A percentile compares a stretch with the other conserved stretches of the same genome.
phyloP scores from a whole-genome alignment of 2,888 invertebrate species.

The Agrenia bidenticulata region DNA sequence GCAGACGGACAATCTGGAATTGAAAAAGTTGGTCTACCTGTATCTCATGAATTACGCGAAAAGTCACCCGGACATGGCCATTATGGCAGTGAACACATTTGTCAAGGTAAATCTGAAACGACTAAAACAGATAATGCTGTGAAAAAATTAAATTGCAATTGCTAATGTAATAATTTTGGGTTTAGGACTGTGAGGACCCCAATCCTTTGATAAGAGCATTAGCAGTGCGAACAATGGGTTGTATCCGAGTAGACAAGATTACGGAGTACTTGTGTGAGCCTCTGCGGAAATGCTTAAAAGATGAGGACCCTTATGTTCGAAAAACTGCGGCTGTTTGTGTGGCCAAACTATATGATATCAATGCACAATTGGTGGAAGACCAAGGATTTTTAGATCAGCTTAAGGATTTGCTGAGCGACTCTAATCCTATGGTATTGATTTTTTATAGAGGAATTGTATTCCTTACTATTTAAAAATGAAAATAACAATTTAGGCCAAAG shows the following conservation, averaged over 20 bases:
- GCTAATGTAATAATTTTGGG: conserved; percentile 2
- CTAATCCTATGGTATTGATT: conserved; percentile 99
- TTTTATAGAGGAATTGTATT: no score
- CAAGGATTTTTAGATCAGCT: conserved; percentile 97
- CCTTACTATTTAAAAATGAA: no score
- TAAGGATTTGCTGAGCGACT: conserved; percentile 95
- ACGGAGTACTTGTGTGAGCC: conserved; percentile 99
- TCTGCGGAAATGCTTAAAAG: conserved; percentile 87
- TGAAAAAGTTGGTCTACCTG: conserved; percentile 97
- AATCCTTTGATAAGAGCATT: conserved; percentile 97
- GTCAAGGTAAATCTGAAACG: conserved; percentile 72
- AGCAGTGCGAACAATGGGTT: conserved; percentile 99
- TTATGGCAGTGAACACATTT: conserved; percentile 99
- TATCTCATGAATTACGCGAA: conserved; percentile 99
- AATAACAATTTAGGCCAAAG: no score
- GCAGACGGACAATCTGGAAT: conserved; percentile 98
- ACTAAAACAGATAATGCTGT: background rate
- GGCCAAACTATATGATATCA: conserved; percentile 97
- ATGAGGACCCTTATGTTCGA: conserved; percentile 95
- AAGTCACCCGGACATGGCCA: conserved; percentile 99
- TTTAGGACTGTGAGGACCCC: conserved; percentile 97
- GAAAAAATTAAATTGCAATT: background rate
- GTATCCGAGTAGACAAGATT: conserved; percentile 98
- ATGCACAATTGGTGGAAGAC: conserved; percentile 69
- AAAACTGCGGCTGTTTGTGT: conserved; percentile 99